These are phyloP conservation scores for Aurelia aurita complex sp. Pacific DNA, from an alignment of 30 jellyfish, hydroid and myxozoan species.

Conservation along the genomic window DNA sequence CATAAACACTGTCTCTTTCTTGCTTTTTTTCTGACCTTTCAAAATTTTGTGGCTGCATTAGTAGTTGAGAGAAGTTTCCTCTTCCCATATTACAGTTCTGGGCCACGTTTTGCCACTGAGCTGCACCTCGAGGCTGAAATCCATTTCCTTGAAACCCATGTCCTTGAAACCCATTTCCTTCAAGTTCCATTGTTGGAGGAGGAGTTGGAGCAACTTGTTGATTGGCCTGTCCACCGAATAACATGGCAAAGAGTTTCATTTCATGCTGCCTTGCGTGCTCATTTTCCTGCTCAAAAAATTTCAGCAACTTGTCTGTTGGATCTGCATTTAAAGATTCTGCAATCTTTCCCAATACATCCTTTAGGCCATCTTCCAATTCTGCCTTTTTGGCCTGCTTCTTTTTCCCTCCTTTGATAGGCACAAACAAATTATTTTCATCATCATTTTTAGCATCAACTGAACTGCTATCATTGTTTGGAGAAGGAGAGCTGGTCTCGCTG, in stretches of 20 bases:
- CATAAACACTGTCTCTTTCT: no score
- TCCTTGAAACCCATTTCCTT: no score
- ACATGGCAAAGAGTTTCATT: slow-evolving; percentile 23
- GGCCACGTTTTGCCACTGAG: no score
- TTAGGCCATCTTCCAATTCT: slow-evolving; percentile 3
- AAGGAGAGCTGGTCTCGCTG: slow-evolving; percentile 4
- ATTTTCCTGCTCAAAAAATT: slow-evolving; percentile 16
- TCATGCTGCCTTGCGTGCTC: slow-evolving; percentile 44
- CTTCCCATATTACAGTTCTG: no score
- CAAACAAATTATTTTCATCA: slow-evolving; percentile 9
- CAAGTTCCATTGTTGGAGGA: slow-evolving; percentile 16
- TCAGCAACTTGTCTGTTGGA: slow-evolving; percentile 37
- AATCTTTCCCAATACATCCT: slow-evolving; percentile 11
- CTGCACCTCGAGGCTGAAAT: no score
- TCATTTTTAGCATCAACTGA: not conserved
- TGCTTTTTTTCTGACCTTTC: no score
- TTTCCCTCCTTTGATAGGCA: slow-evolving; percentile 41
- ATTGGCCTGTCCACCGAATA: slow-evolving; percentile 21
- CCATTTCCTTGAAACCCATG: no score
- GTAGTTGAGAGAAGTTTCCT: no score
- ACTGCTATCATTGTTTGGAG: not conserved
- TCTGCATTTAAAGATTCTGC: slow-evolving; percentile 18
- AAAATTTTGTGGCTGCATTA: no score
- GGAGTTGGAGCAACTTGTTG: slow-evolving; percentile 27
- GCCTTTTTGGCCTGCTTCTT: not conserved